Evolutionary conservation across 2,888 invertebrate species (phyloP).

Genomic region (Drosophila formosana): DNA sequence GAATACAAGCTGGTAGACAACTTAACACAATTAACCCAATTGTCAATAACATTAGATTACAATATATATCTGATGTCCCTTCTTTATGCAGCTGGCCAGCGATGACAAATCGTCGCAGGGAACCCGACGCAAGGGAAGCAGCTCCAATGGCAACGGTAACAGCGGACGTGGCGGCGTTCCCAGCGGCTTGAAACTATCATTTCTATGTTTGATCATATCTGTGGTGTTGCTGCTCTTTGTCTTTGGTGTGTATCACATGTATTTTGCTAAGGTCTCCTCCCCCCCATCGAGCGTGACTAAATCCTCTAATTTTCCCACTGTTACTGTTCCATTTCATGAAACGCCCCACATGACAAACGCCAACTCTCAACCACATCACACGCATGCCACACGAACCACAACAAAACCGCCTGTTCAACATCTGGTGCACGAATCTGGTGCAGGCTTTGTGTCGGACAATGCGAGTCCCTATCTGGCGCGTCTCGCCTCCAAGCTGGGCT

Average conservation of each 20-base stretch:
- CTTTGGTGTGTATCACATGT: conserved; percentile 80
- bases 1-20: conserved; percentile 78
- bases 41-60: not conserved
- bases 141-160: conserved; percentile 42
- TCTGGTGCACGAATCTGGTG: conserved; percentile 1
- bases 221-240: conserved; percentile 82
- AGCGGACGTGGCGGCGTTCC: conserved; percentile 62
- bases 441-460: conserved; percentile 84
- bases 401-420: conserved; percentile 22
- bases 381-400: conserved; percentile 15
- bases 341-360: conserved; percentile 17
- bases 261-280: conserved; percentile 16
- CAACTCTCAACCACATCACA: not conserved
- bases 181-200: conserved; percentile 83
- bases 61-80: conserved; percentile 16
- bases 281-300: conserved; percentile 30
- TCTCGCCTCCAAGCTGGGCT: conserved; percentile 90
- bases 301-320: conserved; percentile 61
- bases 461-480: conserved; percentile 88
- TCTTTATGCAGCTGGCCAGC: conserved; percentile 63
- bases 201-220: conserved; percentile 83
- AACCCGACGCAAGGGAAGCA: conserved; percentile 70
- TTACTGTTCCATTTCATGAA: conserved; percentile 47
- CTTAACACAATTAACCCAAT: not conserved
- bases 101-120: conserved; percentile 75